These are phyloP conservation scores for Rhopalosiphum padi DNA, from an alignment of 1,140 invertebrate genomes.

Conservation along the genomic window DNA sequence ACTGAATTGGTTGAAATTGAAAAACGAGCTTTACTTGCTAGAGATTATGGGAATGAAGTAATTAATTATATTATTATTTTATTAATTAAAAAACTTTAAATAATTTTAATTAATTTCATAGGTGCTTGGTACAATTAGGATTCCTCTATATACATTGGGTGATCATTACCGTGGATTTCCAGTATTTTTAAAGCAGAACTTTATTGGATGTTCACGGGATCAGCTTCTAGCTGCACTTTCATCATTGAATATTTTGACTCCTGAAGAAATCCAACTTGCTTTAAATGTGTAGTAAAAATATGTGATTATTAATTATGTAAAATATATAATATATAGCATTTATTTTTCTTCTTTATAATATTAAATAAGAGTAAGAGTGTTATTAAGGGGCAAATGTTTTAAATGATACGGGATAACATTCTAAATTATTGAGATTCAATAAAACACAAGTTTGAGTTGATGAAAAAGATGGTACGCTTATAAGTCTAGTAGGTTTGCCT, in stretches of 20 bases:
- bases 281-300: constrained; percentile 32
- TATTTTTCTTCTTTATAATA: neutral
- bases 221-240: constrained; percentile 64
- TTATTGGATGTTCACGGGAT: constrained; percentile 65
- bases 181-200: constrained; percentile 67
- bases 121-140: constrained; percentile 66
- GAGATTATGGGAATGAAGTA: constrained; percentile 66
- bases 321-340: neutral
- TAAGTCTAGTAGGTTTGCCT: constrained; percentile 50
- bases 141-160: constrained; percentile 67
- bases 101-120: constrained; percentile 53
- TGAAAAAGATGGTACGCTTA: constrained; percentile 59
- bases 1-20: constrained; percentile 65
- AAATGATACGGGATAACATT: constrained; percentile 59
- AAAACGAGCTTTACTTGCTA: constrained; percentile 61
- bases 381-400: constrained; percentile 56
- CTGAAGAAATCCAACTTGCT: constrained; percentile 61
- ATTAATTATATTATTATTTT: constrained; percentile 5
- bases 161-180: constrained; percentile 67
- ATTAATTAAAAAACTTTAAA: neutral
- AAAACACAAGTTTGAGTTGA: constrained; percentile 59
- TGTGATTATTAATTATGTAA: neutral
- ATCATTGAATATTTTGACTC: constrained; percentile 60
- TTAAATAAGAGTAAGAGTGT: neutral
- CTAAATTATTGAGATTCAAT: constrained; percentile 59